phyloP scores from a whole-genome alignment of 2,797 vertebrate species.

The Tadarida brasiliensis region DNA sequence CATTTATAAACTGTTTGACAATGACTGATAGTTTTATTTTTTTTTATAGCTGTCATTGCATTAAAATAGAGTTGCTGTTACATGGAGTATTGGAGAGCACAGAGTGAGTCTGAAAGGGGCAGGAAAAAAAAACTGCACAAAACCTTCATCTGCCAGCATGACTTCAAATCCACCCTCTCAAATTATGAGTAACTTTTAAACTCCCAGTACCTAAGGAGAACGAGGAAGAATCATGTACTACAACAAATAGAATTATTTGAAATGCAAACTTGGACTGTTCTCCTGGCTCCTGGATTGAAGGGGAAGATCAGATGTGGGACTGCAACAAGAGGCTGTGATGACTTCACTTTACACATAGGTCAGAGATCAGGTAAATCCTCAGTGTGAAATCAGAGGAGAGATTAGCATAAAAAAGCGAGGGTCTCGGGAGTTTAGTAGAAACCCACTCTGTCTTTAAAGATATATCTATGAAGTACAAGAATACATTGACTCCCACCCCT shows the following conservation, averaged over 20 bases:
- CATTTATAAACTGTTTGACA: constrained; percentile 69
- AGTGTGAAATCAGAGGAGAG: not conserved
- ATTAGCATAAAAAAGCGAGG: not conserved
- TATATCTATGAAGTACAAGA: not conserved
- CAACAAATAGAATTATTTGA: constrained; percentile 26
- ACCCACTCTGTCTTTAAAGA: not conserved
- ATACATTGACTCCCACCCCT: not conserved
- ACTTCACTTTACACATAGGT: not conserved
- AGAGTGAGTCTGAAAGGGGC: not conserved
- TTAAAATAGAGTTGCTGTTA: constrained; percentile 58
- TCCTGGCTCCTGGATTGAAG: not conserved
- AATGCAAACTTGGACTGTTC: not conserved
- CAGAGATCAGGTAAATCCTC: not conserved
- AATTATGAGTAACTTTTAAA: constrained; percentile 19
- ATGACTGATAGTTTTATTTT: constrained; percentile 83
- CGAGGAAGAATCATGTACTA: not conserved
- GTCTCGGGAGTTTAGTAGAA: not conserved
- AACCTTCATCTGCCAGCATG: not conserved
- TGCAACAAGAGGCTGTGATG: not conserved
- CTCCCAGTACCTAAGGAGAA: not conserved
- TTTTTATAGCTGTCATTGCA: constrained; percentile 73
- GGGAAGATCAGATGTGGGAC: not conserved
- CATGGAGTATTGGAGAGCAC: not conserved
- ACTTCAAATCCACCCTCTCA: not conserved
- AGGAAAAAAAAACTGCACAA: constrained; percentile 16